Base-by-base conservation (phyloP, 2,113 vertebrate genomes). In the Garra rufa region DNA sequence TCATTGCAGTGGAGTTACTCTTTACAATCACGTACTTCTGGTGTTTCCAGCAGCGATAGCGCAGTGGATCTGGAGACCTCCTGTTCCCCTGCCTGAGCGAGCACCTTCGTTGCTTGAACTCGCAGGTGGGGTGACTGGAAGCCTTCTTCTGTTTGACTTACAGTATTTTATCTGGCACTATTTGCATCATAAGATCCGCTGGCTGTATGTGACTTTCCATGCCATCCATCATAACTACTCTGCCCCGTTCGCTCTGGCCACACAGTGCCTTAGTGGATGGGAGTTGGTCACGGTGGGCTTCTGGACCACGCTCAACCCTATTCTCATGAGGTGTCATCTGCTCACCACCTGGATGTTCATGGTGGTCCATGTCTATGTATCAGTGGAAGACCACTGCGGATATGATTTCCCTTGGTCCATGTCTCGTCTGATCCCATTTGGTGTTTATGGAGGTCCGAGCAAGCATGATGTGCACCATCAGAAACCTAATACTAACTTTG, bases 111-210 rank as follows among this genome's bases (percentile, higher is more conserved):
- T 94, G 38, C 59, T 92, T 77, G 94, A 93, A 86, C 83, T 95
- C 43, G 86, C 85, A 3, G 59, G 70, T 0, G 94, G 94, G 0
- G 89, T 94, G 10, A 82, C 88, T 24, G 89, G 89, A 76, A 94
- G 92, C 82, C 89, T 94, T 11, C 89, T 95, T 13, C 91, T 95
- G 15, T 95, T 94, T 90, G 93, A 95, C 86, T 93, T 94, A 55
- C 94, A 95, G 83, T 94, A 94, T 86, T 95, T 91, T 78, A 92
- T 95, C 85, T 95, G 94, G 93, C 94, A 95, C 84, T 78, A 93
- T 81, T 88, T 93, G 63, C 93, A 95, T 74, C 93, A 94, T 89
- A 91, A 63, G 74, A 89, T 93, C 83, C 85, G 85, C 71, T 95
- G 93, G 94, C 89, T 94, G 43, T 94, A 94, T 21, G 90, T 91